phyloP scores from a whole-genome alignment of 2,113 vertebrate species.

The Ceyx cyanopectus region DNA sequence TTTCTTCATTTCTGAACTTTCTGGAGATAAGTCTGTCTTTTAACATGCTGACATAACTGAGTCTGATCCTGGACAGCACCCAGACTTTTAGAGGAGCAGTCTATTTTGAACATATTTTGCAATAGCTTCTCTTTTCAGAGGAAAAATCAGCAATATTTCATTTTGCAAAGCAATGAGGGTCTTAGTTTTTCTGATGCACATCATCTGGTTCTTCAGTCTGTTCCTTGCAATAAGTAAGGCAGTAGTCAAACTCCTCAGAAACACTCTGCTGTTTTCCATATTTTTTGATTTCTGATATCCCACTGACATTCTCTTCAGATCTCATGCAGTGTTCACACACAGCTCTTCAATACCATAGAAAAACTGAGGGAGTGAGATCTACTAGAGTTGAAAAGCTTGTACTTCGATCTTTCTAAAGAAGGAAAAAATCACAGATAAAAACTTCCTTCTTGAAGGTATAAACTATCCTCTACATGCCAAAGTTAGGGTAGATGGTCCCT shows the following conservation, averaged over 20 bases:
- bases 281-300: constrained; percentile 5
- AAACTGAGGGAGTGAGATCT: not conserved
- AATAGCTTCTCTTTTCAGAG: not conserved
- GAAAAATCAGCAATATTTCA: constrained; percentile 28
- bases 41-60: not conserved
- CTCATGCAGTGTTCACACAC: not conserved
- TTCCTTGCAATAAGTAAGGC: not conserved
- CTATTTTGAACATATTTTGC: not conserved
- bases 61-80: not conserved
- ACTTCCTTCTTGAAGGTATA: not conserved
- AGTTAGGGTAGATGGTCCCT: not conserved
- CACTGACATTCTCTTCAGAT: not conserved
- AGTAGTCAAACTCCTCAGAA: constrained; percentile 1
- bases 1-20: not conserved
- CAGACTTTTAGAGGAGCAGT: not conserved
- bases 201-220: constrained; percentile 25
- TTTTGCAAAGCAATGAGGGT: not conserved
- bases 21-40: not conserved
- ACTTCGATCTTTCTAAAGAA: not conserved
- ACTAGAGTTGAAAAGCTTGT: not conserved
- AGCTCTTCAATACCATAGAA: constrained; percentile 1
- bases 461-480: not conserved
- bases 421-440: constrained; percentile 13
- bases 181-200: not conserved
- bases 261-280: not conserved